Conservation (phyloP, 2,888 invertebrate species). For the Hipparchia semele region DNA sequence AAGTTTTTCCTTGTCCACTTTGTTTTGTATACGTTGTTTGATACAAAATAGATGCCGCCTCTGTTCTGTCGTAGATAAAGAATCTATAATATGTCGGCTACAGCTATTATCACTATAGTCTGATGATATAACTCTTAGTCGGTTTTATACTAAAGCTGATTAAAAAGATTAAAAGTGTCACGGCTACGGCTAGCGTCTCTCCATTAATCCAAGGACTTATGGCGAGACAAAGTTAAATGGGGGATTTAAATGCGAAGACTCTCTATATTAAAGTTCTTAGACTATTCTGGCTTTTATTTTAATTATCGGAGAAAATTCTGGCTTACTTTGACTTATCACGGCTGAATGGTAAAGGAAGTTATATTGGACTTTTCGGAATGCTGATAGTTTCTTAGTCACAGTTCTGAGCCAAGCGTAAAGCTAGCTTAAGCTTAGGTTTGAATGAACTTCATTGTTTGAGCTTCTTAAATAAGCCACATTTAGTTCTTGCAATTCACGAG, state of each 20-base stretch:
- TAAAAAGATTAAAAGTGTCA: slow-evolving; percentile 37
- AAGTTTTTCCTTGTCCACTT: too few species aligned
- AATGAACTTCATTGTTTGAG: neutral
- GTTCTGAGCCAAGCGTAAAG: neutral
- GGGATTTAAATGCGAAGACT: slow-evolving; percentile 38
- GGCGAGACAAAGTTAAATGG: slow-evolving; percentile 40
- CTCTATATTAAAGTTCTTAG: slow-evolving; percentile 34
- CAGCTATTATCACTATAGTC: neutral
- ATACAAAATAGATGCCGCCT: too few species aligned
- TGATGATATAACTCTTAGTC: neutral
- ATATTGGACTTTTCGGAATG: neutral
- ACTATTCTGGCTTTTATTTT: slow-evolving; percentile 29
- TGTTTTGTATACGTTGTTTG: too few species aligned
- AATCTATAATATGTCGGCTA: too few species aligned
- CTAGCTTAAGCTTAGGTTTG: too few species aligned
- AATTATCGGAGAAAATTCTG: slow-evolving; percentile 25
- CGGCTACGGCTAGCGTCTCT: slow-evolving; percentile 34
- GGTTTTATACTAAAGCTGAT: slow-evolving; percentile 28
- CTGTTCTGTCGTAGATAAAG: too few species aligned
- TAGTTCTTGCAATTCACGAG: too few species aligned
- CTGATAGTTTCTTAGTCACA: neutral
- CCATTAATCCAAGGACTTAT: slow-evolving; percentile 40
- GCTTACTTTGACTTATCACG: neutral
- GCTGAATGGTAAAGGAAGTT: neutral
- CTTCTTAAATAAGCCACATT: neutral